phyloP scores from a whole-genome alignment of 2,113 vertebrate species.

The Dolichallabes microphthalmus region DNA sequence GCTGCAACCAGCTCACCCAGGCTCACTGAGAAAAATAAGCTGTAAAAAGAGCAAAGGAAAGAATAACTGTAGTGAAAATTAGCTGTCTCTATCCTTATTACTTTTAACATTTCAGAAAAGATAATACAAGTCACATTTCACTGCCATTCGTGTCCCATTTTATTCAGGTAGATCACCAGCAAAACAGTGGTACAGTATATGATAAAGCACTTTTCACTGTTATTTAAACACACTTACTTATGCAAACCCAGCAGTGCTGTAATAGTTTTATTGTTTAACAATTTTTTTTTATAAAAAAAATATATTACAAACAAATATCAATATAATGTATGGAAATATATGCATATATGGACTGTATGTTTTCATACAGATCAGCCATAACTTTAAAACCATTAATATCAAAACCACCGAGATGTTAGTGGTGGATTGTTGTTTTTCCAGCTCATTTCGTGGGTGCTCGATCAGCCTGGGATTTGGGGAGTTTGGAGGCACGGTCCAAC shows the following conservation, averaged over 20 bases:
- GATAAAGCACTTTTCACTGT: background rate
- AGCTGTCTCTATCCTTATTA: slow-evolving; percentile 2
- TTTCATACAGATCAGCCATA: no score
- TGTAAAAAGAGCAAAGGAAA: background rate
- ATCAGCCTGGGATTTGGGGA: no score
- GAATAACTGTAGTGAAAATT: background rate
- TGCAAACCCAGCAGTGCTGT: background rate
- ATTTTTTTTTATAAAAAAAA: background rate
- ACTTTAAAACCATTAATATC: no score
- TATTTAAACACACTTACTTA: background rate
- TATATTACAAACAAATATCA: background rate
- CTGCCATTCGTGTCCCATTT: background rate
- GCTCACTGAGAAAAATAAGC: background rate
- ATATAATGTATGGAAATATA: background rate
- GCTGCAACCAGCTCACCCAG: no score
- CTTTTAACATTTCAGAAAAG: background rate
- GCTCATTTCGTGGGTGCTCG: no score
- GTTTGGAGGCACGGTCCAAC: no score
- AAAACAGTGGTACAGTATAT: background rate
- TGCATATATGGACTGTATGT: no score
- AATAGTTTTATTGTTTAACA: background rate
- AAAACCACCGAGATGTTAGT: no score
- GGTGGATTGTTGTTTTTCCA: no score
- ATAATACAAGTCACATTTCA: background rate
- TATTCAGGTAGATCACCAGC: background rate